Conservation (phyloP, 2,113 vertebrate genomes). For the Casuarius casuarius region DNA sequence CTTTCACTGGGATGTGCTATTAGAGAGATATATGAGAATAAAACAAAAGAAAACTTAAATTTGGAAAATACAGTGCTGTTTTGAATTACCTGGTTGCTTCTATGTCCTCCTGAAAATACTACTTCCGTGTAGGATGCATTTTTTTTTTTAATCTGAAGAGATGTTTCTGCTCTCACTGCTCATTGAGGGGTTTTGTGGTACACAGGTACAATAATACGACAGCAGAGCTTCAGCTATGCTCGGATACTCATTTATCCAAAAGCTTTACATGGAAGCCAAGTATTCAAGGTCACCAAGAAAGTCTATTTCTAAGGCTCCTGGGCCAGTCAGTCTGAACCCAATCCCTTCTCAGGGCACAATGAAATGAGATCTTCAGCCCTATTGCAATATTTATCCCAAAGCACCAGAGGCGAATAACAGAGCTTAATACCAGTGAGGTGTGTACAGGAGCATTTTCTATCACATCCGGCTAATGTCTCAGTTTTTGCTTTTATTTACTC, state of each 20-base stretch:
- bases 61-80: background rate
- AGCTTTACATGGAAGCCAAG: background rate
- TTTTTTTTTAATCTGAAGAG: background rate
- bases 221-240: background rate
- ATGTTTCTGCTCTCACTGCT: background rate
- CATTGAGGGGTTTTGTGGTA: background rate
- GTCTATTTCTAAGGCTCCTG: background rate
- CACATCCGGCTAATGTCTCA: background rate
- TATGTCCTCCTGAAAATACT: background rate
- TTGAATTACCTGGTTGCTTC: background rate
- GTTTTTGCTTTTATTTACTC: constrained; percentile 15
- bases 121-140: background rate
- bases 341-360: background rate
- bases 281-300: background rate
- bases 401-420: background rate
- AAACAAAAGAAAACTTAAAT: background rate
- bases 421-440: background rate
- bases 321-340: background rate
- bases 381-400: background rate
- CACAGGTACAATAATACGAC: background rate
- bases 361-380: background rate
- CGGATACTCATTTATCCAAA: background rate
- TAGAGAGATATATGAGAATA: background rate
- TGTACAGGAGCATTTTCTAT: background rate
- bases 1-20: background rate